Evolutionary conservation across 2,888 invertebrate genomes (phyloP).

Genomic region (Stenotaenia linearis): DNA sequence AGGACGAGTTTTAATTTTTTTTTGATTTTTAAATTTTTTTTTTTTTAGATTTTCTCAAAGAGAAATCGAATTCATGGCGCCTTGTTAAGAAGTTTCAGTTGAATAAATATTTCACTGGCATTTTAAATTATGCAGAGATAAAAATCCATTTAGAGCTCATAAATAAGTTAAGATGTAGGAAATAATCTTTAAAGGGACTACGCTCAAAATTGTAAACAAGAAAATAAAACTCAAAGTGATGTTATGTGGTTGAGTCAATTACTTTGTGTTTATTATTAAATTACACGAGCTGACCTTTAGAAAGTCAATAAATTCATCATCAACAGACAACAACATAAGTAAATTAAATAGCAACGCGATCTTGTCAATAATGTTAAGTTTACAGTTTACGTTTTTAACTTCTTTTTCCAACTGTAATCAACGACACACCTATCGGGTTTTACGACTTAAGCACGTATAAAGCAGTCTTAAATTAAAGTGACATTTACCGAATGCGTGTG

Average conservation of each 20-base stretch:
- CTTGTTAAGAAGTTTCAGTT: neutral
- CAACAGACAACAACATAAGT: neutral
- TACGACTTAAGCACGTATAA: neutral
- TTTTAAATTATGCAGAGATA: neutral
- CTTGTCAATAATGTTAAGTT: neutral
- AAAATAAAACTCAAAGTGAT: neutral
- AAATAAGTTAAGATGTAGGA: neutral
- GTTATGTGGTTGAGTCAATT: neutral
- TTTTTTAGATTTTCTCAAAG: neutral
- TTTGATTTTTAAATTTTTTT: neutral
- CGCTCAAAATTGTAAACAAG: neutral
- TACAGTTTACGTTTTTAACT: neutral
- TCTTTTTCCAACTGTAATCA: neutral
- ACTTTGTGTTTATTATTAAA: neutral
- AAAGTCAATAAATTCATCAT: slow-evolving; percentile 1
- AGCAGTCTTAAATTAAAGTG: neutral
- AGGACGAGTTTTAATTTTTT: neutral
- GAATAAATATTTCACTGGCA: neutral
- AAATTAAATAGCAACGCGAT: neutral
- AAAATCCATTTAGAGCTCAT: neutral
- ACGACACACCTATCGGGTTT: neutral
- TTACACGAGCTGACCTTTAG: neutral
- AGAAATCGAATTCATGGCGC: neutral
- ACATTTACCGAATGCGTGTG: neutral
- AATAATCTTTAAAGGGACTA: neutral